Conservation (phyloP, 2,888 invertebrate genomes). For the Acheta domesticus region DNA sequence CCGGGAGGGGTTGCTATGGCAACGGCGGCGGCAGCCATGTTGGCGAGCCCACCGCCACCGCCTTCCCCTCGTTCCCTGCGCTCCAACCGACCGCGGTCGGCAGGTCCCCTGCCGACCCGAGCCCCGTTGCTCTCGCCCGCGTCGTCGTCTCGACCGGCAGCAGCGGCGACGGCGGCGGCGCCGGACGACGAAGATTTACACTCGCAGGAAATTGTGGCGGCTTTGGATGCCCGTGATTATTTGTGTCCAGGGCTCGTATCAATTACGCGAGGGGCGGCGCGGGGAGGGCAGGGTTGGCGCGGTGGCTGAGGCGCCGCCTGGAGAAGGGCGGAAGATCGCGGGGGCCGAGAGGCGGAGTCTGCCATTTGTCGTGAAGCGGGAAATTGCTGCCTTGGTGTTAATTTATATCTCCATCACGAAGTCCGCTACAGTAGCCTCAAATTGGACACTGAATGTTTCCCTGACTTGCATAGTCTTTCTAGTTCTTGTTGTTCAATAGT, state of each 20-base stretch:
- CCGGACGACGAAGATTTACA: neutral
- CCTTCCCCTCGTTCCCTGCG: neutral
- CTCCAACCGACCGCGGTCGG: neutral
- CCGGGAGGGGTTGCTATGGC: slow-evolving; percentile 6
- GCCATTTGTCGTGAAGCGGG: neutral
- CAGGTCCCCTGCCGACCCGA: neutral
- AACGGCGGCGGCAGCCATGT: slow-evolving; percentile 10
- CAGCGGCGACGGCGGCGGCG: neutral
- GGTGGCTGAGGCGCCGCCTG: neutral
- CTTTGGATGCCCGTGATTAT: slow-evolving; percentile 10
- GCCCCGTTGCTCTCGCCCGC: neutral
- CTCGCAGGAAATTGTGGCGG: neutral
- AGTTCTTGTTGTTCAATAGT: too few relatives aligned
- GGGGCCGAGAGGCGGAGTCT: neutral
- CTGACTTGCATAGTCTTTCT: too few relatives aligned
- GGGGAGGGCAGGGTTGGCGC: neutral
- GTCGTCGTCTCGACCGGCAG: neutral
- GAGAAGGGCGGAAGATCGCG: neutral
- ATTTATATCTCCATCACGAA: neutral
- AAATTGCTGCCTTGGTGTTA: neutral
- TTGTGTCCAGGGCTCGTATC: slow-evolving; percentile 9
- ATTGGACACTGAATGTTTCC: too few relatives aligned
- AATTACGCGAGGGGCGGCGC: neutral
- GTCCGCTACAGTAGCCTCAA: neutral
- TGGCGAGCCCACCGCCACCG: neutral